phyloP scores from a whole-genome alignment of 1,140 invertebrate species.

The Sarcophaga bullata region DNA sequence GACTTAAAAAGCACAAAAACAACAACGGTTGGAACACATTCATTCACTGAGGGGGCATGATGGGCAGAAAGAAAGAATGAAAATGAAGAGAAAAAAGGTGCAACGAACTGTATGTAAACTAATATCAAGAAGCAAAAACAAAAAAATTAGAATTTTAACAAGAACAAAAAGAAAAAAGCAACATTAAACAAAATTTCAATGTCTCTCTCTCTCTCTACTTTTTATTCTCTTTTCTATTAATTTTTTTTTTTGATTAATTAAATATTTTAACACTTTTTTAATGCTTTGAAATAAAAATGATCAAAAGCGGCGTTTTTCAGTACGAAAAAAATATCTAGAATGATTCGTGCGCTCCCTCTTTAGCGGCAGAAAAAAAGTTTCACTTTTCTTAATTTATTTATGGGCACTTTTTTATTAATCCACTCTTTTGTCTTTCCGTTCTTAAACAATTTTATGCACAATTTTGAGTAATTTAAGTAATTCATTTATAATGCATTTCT shows the following conservation, averaged over 20 bases:
- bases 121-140: neutral
- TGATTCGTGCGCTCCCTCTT: neutral
- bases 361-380: slow-evolving; percentile 30
- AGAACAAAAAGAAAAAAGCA: no score
- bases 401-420: neutral
- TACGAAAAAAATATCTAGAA: slow-evolving; percentile 32
- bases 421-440: neutral
- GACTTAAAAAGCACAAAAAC: neutral
- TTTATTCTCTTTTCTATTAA: neutral
- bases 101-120: slow-evolving; percentile 33
- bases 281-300: neutral
- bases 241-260: neutral
- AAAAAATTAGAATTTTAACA: neutral
- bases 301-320: neutral
- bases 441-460: neutral
- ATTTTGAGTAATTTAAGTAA: neutral
- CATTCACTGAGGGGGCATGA: neutral
- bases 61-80: neutral
- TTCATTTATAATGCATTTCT: slow-evolving; percentile 4
- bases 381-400: slow-evolving; percentile 26
- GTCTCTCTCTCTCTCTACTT: no score
- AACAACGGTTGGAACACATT: neutral
- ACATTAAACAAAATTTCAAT: no score
- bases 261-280: neutral
- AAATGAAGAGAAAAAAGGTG: slow-evolving; percentile 14